Evolutionary conservation across 2,797 vertebrate genomes (phyloP).

Genomic region (Otus scops): DNA sequence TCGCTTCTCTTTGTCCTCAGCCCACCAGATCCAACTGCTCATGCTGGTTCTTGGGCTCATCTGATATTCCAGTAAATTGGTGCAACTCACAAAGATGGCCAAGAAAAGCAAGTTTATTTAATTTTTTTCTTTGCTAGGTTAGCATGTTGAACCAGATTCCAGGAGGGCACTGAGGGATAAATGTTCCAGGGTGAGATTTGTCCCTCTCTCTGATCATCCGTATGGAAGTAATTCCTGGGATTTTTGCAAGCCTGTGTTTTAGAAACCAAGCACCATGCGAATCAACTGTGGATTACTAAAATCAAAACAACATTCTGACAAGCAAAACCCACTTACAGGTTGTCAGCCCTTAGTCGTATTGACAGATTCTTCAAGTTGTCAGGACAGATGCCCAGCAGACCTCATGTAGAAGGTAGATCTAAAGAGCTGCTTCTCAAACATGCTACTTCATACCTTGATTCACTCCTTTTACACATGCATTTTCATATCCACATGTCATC

Average conservation of each 20-base stretch:
- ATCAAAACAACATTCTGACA: not conserved
- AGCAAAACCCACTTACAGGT: not conserved
- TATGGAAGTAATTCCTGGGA: constrained; percentile 3
- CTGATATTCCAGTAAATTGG: not conserved
- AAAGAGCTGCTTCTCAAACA: not conserved
- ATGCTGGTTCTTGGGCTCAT: not conserved
- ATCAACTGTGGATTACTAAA: not conserved
- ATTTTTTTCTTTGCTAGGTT: not conserved
- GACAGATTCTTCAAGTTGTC: not conserved
- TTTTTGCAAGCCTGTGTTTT: not conserved
- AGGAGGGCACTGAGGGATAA: not conserved
- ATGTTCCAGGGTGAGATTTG: not conserved
- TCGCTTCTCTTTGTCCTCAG: not conserved
- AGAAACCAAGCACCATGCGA: not conserved
- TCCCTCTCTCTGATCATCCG: not conserved
- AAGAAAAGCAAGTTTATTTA: not conserved
- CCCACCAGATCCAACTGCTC: not conserved
- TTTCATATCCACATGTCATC: not conserved
- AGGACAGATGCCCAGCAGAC: not conserved
- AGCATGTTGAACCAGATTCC: not conserved
- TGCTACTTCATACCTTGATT: not conserved
- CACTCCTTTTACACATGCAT: not conserved
- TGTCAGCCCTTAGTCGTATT: not conserved
- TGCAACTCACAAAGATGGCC: not conserved
- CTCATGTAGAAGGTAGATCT: not conserved